phyloP scores from a whole-genome alignment of 2,797 vertebrate genomes.

The Aphelocoma californica region DNA sequence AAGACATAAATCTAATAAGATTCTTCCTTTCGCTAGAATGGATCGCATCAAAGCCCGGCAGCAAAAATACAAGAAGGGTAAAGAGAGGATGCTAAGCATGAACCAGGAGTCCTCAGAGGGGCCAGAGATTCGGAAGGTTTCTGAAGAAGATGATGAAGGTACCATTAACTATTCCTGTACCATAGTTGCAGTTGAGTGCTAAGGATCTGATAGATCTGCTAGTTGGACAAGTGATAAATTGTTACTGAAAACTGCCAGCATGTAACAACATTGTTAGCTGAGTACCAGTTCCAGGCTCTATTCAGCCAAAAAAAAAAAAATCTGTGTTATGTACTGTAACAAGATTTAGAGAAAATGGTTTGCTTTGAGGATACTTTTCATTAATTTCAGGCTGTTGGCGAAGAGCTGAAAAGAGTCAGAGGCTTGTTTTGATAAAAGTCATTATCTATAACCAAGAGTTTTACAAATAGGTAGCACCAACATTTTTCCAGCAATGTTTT shows the following conservation, averaged over 20 bases:
- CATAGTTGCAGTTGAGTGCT: background rate
- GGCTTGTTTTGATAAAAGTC: background rate
- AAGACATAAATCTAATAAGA: background rate
- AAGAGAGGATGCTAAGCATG: constrained; percentile 95
- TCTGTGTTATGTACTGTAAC: background rate
- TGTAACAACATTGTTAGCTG: background rate
- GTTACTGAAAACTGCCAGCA: background rate
- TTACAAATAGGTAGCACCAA: background rate
- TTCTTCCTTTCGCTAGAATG: constrained; percentile 85
- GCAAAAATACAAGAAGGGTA: constrained; percentile 98
- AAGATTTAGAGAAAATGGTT: background rate
- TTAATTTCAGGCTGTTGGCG: background rate
- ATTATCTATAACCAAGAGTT: background rate
- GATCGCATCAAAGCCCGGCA: constrained; percentile 98
- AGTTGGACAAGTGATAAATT: background rate
- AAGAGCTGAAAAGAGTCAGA: background rate
- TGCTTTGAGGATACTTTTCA: background rate
- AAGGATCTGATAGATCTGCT: background rate
- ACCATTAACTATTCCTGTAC: constrained; percentile 43
- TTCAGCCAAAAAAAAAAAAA: background rate
- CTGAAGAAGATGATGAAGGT: constrained; percentile 87
- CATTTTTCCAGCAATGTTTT: background rate
- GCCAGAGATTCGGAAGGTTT: constrained; percentile 78
- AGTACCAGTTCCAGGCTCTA: background rate
- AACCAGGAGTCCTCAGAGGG: constrained; percentile 88